phyloP scores from a whole-genome alignment of 2,888 invertebrate species.

The Drosophila birchii region DNA sequence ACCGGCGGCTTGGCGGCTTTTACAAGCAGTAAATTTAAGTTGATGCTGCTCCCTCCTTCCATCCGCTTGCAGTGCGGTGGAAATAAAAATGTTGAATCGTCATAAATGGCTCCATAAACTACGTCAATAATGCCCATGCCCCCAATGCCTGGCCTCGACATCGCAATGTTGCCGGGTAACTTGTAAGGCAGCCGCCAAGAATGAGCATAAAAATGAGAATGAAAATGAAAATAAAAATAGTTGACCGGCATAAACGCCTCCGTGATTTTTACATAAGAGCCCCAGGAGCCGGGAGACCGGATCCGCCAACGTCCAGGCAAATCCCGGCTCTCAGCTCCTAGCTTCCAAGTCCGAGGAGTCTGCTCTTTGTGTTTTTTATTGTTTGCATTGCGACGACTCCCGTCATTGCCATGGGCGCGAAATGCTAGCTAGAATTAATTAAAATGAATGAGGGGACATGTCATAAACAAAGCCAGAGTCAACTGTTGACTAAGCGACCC shows the following conservation, averaged over 20 bases:
- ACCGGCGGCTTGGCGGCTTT: conserved; percentile 65
- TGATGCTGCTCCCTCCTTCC: conserved; percentile 38
- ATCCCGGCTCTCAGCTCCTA: conserved; percentile 8
- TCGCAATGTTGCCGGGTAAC: conserved; percentile 52
- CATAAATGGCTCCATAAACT: conserved; percentile 81
- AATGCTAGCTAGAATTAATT: conserved; percentile 77
- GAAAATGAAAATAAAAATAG: conserved; percentile 77
- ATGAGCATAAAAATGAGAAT: conserved; percentile 59
- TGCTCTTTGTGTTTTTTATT: conserved; percentile 56
- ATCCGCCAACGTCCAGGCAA: conserved; percentile 14
- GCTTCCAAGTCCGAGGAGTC: conserved; percentile 20
- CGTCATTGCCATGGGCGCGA: conserved; percentile 77
- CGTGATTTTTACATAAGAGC: conserved; percentile 76
- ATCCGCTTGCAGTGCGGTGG: conserved; percentile 67
- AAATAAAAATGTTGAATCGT: conserved; percentile 82
- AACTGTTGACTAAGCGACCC: conserved; percentile 77
- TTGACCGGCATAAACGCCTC: conserved; percentile 77
- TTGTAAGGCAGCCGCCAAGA: conserved; percentile 57
- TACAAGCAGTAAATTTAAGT: conserved; percentile 78
- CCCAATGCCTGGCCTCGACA: conserved; percentile 45
- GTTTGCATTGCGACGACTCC: conserved; percentile 71
- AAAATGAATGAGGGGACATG: conserved; percentile 81
- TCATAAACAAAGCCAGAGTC: conserved; percentile 78
- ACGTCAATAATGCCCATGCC: conserved; percentile 69
- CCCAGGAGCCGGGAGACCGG: neutral